These are phyloP conservation scores for Cheracebus regulus DNA, from an alignment of 2,797 vertebrate species.

Conservation along the genomic window DNA sequence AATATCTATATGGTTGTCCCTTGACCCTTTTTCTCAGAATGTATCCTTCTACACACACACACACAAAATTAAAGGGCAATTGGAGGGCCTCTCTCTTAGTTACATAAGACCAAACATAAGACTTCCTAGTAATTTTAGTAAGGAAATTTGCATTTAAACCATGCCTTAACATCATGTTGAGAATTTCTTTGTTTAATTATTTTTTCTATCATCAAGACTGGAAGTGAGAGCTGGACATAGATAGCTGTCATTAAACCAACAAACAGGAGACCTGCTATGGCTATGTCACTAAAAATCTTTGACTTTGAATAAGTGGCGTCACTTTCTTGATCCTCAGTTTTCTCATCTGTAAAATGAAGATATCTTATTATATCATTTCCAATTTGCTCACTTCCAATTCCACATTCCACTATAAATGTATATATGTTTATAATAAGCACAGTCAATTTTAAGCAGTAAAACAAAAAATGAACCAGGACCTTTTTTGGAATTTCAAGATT, in stretches of 20 bases:
- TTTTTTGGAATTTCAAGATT: background rate
- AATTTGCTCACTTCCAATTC: background rate
- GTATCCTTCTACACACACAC: conserved; percentile 3
- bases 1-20: conserved; percentile 8
- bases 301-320: background rate
- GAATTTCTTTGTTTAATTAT: background rate
- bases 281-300: background rate
- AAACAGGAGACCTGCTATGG: background rate
- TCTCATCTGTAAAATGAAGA: background rate
- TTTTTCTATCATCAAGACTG: background rate
- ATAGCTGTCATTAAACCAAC: background rate
- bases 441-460: background rate
- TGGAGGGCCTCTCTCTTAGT: background rate
- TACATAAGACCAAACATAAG: too few relatives aligned
- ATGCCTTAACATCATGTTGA: background rate
- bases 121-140: background rate
- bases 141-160: background rate
- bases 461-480: background rate
- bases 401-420: background rate
- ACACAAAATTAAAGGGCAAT: background rate
- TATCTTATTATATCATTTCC: background rate
- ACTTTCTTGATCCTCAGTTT: background rate
- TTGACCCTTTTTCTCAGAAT: conserved; percentile 49
- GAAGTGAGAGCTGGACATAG: background rate
- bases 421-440: background rate